Base-by-base conservation (phyloP, 2,888 invertebrate genomes). In the Melipona beecheii region DNA sequence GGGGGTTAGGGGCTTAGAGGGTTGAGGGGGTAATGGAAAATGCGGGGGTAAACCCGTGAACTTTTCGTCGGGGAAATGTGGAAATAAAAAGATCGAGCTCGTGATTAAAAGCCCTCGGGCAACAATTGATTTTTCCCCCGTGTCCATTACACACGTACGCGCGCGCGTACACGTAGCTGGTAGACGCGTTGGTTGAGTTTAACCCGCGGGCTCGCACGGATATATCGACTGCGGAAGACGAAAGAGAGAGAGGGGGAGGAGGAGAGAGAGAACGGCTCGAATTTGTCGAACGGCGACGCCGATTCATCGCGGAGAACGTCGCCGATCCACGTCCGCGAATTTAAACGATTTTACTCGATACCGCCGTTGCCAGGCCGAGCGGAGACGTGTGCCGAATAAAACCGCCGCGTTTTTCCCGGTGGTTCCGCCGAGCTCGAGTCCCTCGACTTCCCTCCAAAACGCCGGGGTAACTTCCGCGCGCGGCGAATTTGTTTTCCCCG, bases 81-180 rank as follows among this genome's bases (percentile, higher is more conserved):
- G 92, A 93, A 93, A 93, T 92, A 91, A 92, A 93, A 91, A 91
- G 88, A 91, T 90, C 88, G 84, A 85, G 81, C 76, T 86, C 85
- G 88, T 93, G 93, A 93, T 93, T 93, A 93, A 93, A 93, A 92
- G 90, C 91, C 93, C 91, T 91, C 79, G 87, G 91, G 93, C 92
- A 82, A 86, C 89, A 89, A 92, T 92, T 92, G 92, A 93, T 93
- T 92, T 92, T 91, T 89, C 88, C 88, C 89, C 81, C 79, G 90
- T 85, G 82, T 84, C 86, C 81, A 73, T 89, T 83, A 83, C 85
- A 65, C 68, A 54, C 68, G 74, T 31, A 58, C 78, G 49, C 43
- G 50, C 52, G 43, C n/a, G 24, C 27, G 4, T 17, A 4, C 50
- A 11, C 50, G 27, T 13, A 52, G 4, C 31, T 19, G 64, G 52